Evolutionary conservation across 2,113 vertebrate species (phyloP).

Genomic region (Theristicus caerulescens): DNA sequence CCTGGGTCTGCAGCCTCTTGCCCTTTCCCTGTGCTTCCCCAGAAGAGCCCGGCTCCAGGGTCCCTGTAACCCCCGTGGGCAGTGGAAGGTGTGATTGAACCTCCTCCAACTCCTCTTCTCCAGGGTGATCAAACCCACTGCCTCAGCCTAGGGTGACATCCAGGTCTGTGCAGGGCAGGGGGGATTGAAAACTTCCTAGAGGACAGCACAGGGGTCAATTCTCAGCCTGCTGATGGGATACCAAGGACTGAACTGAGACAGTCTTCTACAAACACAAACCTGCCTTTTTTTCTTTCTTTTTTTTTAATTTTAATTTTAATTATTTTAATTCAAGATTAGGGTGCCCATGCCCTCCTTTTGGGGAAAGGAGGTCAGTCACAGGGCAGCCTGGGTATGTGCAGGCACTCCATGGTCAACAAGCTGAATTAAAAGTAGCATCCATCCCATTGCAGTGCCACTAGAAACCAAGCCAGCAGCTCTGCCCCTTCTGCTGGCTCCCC

Average conservation of each 20-base stretch:
- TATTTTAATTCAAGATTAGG: not conserved
- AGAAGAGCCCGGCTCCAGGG: not conserved
- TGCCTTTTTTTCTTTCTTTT: not conserved
- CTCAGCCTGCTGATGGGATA: not conserved
- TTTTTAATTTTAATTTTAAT: not conserved
- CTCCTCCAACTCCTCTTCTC: not conserved
- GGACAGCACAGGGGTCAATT: not conserved
- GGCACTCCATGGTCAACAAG: not conserved
- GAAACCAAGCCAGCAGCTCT: not conserved
- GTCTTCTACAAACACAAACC: not conserved
- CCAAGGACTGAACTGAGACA: not conserved
- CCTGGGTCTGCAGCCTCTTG: not conserved
- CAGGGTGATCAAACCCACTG: not conserved
- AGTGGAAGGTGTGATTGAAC: not conserved
- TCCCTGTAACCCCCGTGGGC: rapidly evolving
- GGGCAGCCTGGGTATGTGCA: not conserved
- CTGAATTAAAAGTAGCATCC: not conserved
- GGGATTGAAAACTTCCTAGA: not conserved
- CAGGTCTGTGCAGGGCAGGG: not conserved
- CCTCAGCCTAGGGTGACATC: not conserved
- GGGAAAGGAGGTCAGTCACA: not conserved
- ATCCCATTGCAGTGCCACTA: not conserved
- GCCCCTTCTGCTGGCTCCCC: not conserved
- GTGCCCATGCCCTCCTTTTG: not conserved
- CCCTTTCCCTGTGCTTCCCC: not conserved